A percentile compares a stretch with the other conserved stretches of the same genome.
Evolutionary conservation across 2,888 invertebrate species (phyloP).

Genomic region (Stenolophus ochropezus): DNA sequence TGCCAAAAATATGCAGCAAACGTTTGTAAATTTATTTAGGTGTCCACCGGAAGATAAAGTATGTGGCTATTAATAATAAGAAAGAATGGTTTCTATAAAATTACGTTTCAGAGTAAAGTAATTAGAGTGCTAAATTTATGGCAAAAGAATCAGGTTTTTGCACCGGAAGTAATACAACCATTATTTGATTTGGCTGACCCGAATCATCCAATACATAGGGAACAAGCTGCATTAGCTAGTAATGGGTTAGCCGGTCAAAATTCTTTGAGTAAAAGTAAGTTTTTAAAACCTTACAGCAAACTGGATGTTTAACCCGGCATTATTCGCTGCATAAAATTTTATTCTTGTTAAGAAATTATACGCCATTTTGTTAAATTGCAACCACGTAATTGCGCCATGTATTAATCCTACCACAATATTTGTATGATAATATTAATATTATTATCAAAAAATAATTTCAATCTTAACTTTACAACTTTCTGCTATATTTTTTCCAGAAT

Average conservation of each 20-base stretch:
- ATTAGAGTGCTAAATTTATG: constrained; percentile 98
- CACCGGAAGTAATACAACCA: constrained; percentile 95
- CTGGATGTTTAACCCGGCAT: too few species aligned
- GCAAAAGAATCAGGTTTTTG: constrained; percentile 98
- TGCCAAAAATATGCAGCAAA: constrained; percentile 95
- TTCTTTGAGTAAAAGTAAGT: constrained; percentile 41
- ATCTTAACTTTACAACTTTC: too few species aligned
- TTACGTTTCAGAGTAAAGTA: constrained; percentile 87
- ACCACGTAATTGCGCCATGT: too few species aligned
- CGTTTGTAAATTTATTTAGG: constrained; percentile 93
- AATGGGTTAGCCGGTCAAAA: constrained; percentile 70
- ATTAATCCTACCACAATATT: too few species aligned
- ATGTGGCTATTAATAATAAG: constrained; percentile 71
- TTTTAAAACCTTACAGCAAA: too few species aligned
- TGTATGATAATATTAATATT: too few species aligned
- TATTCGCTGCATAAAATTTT: too few species aligned
- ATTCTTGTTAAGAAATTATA: too few species aligned
- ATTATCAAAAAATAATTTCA: too few species aligned
- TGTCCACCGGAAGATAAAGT: constrained; percentile 99
- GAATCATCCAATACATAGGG: constrained; percentile 85
- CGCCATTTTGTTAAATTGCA: too few species aligned
- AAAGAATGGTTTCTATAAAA: background rate
- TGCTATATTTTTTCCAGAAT: too few species aligned
- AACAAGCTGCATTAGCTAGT: constrained; percentile 71
- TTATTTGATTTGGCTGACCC: constrained; percentile 94